phyloP scores from a whole-genome alignment of 2,888 invertebrate species.

The Girardia tigrina region DNA sequence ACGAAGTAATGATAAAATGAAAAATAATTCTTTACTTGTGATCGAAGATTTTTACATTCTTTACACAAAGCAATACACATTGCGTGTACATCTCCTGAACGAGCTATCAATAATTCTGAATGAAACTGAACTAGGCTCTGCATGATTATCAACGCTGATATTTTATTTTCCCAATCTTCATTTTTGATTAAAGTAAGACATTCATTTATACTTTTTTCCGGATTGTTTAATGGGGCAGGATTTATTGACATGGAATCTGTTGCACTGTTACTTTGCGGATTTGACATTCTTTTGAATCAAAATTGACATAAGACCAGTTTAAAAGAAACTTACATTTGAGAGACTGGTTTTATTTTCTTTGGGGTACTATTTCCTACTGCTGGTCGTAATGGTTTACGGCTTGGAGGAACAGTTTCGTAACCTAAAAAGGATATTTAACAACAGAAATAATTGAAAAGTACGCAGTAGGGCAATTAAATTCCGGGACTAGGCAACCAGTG shows the following conservation, averaged over 20 bases:
- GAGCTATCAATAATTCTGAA: neutral
- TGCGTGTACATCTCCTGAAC: neutral
- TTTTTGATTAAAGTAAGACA: neutral
- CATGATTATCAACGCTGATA: neutral
- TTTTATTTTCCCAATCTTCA: conserved; percentile 10
- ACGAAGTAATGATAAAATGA: neutral
- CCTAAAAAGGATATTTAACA: too few relatives aligned
- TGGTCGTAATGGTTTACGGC: neutral
- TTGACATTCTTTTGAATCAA: neutral
- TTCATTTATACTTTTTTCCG: neutral
- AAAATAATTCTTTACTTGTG: neutral
- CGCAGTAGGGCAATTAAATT: too few relatives aligned
- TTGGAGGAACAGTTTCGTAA: conserved; percentile 13
- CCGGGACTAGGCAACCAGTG: too few relatives aligned
- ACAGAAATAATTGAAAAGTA: too few relatives aligned
- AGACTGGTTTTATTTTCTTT: neutral
- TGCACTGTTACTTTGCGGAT: neutral
- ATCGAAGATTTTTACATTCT: neutral
- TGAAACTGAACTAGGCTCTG: conserved; percentile 10
- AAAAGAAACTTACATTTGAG: neutral
- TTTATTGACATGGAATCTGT: neutral
- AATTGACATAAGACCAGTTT: neutral
- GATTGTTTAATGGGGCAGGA: neutral
- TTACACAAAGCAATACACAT: neutral
- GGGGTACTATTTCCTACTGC: conserved; percentile 15